Conservation (phyloP, 2,888 invertebrate genomes). For the Hartigia nigra region DNA sequence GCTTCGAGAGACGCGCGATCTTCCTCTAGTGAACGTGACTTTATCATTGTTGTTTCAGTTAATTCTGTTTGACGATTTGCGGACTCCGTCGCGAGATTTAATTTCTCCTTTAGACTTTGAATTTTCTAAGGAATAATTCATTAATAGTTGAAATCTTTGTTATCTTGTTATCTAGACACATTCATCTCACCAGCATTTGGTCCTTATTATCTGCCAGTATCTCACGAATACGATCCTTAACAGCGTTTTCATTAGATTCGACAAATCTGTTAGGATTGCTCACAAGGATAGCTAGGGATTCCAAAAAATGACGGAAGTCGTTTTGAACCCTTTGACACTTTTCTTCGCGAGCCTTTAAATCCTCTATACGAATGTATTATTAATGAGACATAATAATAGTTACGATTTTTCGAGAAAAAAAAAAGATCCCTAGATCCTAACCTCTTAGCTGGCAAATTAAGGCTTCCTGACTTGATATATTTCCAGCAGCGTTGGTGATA, state of each 20-base stretch:
- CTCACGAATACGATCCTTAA: slow-evolving; percentile 84
- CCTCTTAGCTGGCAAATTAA: slow-evolving; percentile 77
- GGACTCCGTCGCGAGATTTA: slow-evolving; percentile 79
- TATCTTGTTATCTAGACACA: background rate
- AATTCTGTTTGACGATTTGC: slow-evolving; percentile 73
- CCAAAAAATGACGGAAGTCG: slow-evolving; percentile 77
- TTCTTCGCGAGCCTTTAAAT: slow-evolving; percentile 76
- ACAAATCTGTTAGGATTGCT: slow-evolving; percentile 79
- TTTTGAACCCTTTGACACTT: slow-evolving; percentile 75
- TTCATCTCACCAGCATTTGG: slow-evolving; percentile 74
- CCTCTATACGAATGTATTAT: slow-evolving; percentile 68
- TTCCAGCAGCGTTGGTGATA: slow-evolving; percentile 75
- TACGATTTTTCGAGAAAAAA: background rate
- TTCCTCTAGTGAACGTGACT: slow-evolving; percentile 76
- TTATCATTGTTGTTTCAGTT: slow-evolving; percentile 49
- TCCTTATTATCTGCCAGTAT: slow-evolving; percentile 82
- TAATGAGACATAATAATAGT: background rate
- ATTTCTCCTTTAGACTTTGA: slow-evolving; percentile 80
- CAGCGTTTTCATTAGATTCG: slow-evolving; percentile 81
- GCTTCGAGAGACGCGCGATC: slow-evolving; percentile 80
- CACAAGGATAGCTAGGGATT: slow-evolving; percentile 77
- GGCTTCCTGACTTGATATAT: slow-evolving; percentile 77
- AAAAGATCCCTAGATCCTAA: slow-evolving; percentile 47
- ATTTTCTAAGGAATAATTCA: slow-evolving; percentile 72
- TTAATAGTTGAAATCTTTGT: background rate